phyloP scores from a whole-genome alignment of 1,140 invertebrate species.

The Oedothorax gibbosus region DNA sequence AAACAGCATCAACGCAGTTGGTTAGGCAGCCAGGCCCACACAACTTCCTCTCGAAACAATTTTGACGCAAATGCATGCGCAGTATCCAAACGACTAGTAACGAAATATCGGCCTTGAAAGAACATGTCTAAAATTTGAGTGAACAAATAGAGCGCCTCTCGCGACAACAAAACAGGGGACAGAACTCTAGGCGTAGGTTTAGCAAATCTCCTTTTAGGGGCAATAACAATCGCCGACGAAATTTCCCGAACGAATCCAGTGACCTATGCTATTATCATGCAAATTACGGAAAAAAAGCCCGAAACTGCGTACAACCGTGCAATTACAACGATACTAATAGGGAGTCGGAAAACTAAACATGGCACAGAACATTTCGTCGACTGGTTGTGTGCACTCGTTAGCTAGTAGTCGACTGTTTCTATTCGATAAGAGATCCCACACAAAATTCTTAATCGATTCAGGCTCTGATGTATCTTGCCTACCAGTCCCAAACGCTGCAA shows the following conservation, averaged over 20 bases:
- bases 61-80: no score
- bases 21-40: neutral
- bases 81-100: neutral
- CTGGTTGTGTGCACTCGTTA: no score
- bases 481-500: no score
- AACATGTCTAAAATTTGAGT: neutral
- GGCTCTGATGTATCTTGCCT: no score
- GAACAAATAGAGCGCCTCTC: slow-evolving; percentile 14
- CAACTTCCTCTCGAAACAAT: neutral
- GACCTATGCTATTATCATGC: slow-evolving; percentile 36
- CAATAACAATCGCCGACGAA: slow-evolving; percentile 33
- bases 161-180: neutral
- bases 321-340: no score
- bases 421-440: no score
- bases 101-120: neutral
- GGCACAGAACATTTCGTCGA: no score
- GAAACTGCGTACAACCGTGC: no score
- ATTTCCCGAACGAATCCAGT: slow-evolving; percentile 39
- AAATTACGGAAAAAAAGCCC: slow-evolving; percentile 21
- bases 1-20: neutral
- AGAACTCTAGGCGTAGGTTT: neutral
- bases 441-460: no score
- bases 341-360: no score
- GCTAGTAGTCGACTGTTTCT: no score
- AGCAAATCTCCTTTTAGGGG: neutral